Evolutionary conservation across 2,113 vertebrate genomes (phyloP), one percentile per base, ranked within the genome.

Genomic region (Hylia prasina): DNA sequence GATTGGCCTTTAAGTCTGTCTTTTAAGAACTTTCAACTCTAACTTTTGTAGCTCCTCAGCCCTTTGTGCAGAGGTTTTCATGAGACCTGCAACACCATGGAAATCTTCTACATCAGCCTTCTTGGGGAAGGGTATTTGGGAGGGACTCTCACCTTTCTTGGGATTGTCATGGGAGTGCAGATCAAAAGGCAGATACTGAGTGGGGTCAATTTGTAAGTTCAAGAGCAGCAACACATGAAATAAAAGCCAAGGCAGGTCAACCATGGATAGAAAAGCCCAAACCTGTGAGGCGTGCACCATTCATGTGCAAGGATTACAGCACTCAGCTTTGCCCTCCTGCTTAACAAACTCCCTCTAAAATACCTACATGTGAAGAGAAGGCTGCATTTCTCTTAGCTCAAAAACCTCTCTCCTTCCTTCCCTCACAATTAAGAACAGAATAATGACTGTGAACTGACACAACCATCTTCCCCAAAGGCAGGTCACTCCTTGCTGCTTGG

Each of bases 231-330:
- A 61, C n/a, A 37, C 4, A 7, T 13, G 7, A 23, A 83, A 71
- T 31, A 89, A 80, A 89, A 80, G 19, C 11, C 70, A 94, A 54
- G 31, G 28, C 17, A 73, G 11, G 11, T 28, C 37, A n/a, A 21
- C 27, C 7, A 28, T 3, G 13, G 27, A 40, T 6, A 82, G 51
- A 19, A 89, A 89, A 82, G 22, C 6, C 61, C 53, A 20, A 13
- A 28, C 17, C 30, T 42, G 0, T 57, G 27, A 68, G 14, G 24
- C 15, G 18, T 19, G 58, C 7, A 33, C 11, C 3, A 0, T 21
- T 21, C 40, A 31, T 10, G 9, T 22, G 33, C 0, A 1, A 88
- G 42, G 7, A 56, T 64, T 72, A 42, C 3, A 65, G 54, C 25
- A 42, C 15, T 47, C 50, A 51, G 45, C n/a, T 91, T 56, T 73